Evolutionary conservation across 2,797 vertebrate genomes (phyloP), one percentile per base, ranked within the genome.

Genomic region (Holocentrus rufus): DNA sequence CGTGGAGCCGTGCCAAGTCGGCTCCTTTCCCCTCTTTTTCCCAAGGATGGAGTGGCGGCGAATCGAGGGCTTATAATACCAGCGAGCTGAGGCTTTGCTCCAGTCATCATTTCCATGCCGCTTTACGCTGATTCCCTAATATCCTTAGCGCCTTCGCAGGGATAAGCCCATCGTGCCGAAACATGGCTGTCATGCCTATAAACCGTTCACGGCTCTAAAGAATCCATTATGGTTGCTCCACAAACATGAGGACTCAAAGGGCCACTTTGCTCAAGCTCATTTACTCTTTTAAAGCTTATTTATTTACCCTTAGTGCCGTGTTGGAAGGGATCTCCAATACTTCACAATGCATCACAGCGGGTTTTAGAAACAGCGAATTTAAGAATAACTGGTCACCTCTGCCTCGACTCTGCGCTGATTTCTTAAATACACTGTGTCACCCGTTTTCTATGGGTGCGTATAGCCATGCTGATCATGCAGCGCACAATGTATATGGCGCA

Each of bases 51-150:
- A 74, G 82, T 74, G 81, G 87, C 57, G 76, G 80, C 85, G 88
- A 88, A 90, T 76, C 67, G 84, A 82, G 82, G 91, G 89, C 90
- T 93, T 92, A 89, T 89, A 87, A 88, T 74, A 89, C 84, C 81
- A 82, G 84, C 77, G 83, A 92, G 88, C 88, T 82, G 87, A 86
- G 89, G 90, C 92, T 92, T 93, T 92, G 92, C 91, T 92, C 89
- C 89, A 91, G 91, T 94, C 92, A 90, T 93, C 91, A 91, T 94
- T 93, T 94, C 92, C 92, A 92, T 90, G 90, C 91, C 84, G 91
- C 92, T 94, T 94, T 93, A 91, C 87, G 88, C 91, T 86, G 91
- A 93, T 94, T 93, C 91, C 85, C 89, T 94, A 94, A 94, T 94
- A 94, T 93, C 92, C 92, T 94, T 92, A 94, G 92, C 91, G 88